Evolutionary conservation across 2,797 vertebrate species (phyloP).

Genomic region (Trachops cirrhosus): DNA sequence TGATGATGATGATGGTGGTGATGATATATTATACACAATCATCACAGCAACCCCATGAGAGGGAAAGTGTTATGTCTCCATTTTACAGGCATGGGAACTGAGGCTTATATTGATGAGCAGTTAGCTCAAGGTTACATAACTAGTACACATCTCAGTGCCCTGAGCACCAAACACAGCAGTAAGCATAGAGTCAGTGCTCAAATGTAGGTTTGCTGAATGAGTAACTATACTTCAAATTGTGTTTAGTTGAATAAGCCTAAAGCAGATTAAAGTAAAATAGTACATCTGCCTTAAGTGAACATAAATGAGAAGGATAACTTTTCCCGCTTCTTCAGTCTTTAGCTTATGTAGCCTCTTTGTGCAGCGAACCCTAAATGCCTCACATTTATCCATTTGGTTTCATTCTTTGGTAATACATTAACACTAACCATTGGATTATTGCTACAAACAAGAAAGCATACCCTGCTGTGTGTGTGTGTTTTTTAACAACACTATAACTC

Average conservation of each 20-base stretch:
- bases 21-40: neutral
- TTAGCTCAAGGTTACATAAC: neutral
- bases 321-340: neutral
- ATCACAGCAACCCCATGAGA: neutral
- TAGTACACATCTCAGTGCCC: neutral
- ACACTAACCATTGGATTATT: conserved; percentile 58
- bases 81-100: neutral
- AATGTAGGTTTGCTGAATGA: neutral
- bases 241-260: conserved; percentile 27
- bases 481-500: conserved; percentile 55
- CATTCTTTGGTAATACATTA: conserved; percentile 20
- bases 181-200: neutral
- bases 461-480: conserved; percentile 29
- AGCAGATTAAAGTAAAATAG: conserved; percentile 20
- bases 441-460: conserved; percentile 60
- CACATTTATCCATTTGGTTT: conserved; percentile 24
- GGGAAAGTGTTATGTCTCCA: neutral
- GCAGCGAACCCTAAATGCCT: neutral
- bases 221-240: neutral
- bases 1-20: neutral
- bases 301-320: neutral
- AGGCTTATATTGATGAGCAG: neutral
- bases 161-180: neutral
- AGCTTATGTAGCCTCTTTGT: neutral
- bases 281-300: conserved; percentile 16